Evolutionary conservation across 2,113 vertebrate species (phyloP).

Genomic region (Ifrita kowaldi): DNA sequence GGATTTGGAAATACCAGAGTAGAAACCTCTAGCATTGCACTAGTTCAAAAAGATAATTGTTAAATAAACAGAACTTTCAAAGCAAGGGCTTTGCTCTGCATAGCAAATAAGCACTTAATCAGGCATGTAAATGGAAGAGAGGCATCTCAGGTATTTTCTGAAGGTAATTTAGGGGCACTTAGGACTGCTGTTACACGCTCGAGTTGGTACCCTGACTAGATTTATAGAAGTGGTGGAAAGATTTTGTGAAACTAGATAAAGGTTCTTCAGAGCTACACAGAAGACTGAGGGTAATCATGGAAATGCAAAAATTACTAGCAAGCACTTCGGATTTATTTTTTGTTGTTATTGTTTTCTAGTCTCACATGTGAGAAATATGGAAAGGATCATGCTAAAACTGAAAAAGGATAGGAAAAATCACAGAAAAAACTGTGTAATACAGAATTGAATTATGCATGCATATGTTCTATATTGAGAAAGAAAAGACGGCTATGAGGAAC

Average conservation of each 20-base stretch:
- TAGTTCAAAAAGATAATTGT: slow-evolving; percentile 45
- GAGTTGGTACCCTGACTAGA: background rate
- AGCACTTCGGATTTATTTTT: background rate
- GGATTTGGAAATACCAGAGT: slow-evolving; percentile 37
- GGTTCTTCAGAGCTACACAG: background rate
- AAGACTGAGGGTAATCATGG: background rate
- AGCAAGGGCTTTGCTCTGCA: slow-evolving; percentile 32
- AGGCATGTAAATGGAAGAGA: slow-evolving; percentile 40
- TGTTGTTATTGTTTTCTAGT: background rate
- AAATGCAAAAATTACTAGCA: background rate
- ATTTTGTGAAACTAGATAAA: background rate
- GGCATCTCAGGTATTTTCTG: slow-evolving; percentile 58
- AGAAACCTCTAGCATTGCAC: slow-evolving; percentile 20
- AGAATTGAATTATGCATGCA: background rate
- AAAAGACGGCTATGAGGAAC: background rate
- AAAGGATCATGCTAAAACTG: background rate
- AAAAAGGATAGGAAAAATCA: background rate
- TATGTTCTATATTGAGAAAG: background rate
- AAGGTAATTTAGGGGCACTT: slow-evolving; percentile 35
- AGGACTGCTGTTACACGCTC: background rate
- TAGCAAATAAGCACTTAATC: slow-evolving; percentile 51
- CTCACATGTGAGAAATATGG: background rate
- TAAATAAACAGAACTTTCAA: slow-evolving; percentile 48
- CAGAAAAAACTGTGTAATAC: background rate
- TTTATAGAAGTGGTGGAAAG: background rate